These are phyloP conservation scores for Meandrusa payeni DNA, from an alignment of 2,888 invertebrate genomes.

Conservation along the genomic window DNA sequence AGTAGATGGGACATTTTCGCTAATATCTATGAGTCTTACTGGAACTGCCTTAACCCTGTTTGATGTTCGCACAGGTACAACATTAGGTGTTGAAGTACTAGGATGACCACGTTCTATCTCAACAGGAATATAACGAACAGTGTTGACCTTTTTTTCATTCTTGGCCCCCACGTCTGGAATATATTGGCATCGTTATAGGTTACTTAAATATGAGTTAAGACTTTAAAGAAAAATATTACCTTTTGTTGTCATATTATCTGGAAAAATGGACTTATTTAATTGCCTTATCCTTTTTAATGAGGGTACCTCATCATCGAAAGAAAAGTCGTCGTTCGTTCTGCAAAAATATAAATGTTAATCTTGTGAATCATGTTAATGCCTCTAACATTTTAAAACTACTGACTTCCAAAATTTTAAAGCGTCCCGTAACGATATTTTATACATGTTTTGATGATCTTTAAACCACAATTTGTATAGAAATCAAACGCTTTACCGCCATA, in stretches of 20 bases:
- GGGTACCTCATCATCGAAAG: slow-evolving; percentile 64
- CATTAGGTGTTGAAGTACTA: slow-evolving; percentile 70
- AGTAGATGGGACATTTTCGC: slow-evolving; percentile 47
- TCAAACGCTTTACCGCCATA: slow-evolving; percentile 74
- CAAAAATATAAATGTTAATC: slow-evolving; percentile 36
- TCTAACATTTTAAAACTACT: slow-evolving; percentile 31
- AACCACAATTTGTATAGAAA: slow-evolving; percentile 34
- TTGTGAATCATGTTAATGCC: slow-evolving; percentile 1
- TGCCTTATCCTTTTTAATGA: slow-evolving; percentile 61
- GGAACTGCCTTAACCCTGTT: slow-evolving; percentile 46
- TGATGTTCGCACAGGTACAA: slow-evolving; percentile 34
- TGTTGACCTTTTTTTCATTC: slow-evolving; percentile 44
- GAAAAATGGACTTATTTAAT: slow-evolving; percentile 55
- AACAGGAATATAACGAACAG: slow-evolving; percentile 67
- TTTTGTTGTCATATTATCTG: slow-evolving; percentile 54
- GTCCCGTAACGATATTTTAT: slow-evolving; percentile 55
- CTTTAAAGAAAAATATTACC: slow-evolving; percentile 38
- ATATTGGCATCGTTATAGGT: slow-evolving; percentile 10
- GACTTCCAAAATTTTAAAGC: slow-evolving; percentile 71
- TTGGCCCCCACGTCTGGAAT: slow-evolving; percentile 49
- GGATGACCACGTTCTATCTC: slow-evolving; percentile 58
- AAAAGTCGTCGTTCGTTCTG: slow-evolving; percentile 65
- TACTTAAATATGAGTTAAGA: neutral
- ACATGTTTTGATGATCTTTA: slow-evolving; percentile 42
- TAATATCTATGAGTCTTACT: slow-evolving; percentile 46